These are phyloP conservation scores for Strigops habroptila DNA, from an alignment of 2,113 vertebrate species.

Conservation along the genomic window DNA sequence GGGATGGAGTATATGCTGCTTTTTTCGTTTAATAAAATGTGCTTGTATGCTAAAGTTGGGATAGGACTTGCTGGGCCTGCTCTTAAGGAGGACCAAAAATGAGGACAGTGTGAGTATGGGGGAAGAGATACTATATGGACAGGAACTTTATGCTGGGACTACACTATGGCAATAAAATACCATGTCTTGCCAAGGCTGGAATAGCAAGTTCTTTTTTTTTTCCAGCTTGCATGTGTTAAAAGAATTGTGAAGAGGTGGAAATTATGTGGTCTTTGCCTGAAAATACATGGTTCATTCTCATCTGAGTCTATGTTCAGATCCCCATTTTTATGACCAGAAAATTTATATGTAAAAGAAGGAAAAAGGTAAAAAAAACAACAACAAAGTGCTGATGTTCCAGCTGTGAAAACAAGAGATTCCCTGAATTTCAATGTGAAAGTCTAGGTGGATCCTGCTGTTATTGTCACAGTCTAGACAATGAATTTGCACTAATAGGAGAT, in stretches of 20 bases:
- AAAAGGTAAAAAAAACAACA: not conserved
- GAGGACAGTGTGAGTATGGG: not conserved
- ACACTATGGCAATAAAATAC: not conserved
- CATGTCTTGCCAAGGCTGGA: not conserved
- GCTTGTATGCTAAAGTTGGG: not conserved
- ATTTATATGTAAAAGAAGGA: not conserved
- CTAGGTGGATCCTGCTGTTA: not conserved
- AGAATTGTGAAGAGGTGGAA: not conserved
- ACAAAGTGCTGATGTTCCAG: not conserved
- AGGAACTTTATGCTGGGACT: not conserved
- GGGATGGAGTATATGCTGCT: not conserved
- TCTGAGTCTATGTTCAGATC: too few relatives aligned
- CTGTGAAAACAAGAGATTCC: not conserved
- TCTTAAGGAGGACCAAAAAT: not conserved
- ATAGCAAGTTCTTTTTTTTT: not conserved
- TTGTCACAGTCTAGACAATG: not conserved
- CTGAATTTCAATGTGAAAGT: not conserved
- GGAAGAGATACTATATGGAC: not conserved
- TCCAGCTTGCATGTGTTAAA: not conserved
- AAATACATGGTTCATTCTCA: not conserved
- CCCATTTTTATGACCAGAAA: not conserved
- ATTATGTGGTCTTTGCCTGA: not conserved
- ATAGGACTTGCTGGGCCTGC: not conserved
- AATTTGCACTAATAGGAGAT: not conserved
- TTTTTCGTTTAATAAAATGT: not conserved